These are phyloP conservation scores for Heliothis subflexa DNA, from an alignment of 1,140 invertebrate species.

Conservation along the genomic window DNA sequence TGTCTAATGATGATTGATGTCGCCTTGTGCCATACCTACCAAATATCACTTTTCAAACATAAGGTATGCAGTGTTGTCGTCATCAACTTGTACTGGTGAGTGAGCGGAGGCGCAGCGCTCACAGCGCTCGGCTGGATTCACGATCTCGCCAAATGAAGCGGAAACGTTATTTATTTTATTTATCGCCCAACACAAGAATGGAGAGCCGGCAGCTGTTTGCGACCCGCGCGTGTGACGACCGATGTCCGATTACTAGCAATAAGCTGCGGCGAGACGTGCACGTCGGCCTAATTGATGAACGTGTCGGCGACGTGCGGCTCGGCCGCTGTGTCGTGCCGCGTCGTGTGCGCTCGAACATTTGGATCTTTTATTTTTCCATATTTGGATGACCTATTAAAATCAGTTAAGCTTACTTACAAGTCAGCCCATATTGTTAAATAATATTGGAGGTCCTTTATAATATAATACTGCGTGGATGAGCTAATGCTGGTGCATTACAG, in stretches of 20 bases:
- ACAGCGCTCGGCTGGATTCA: neutral
- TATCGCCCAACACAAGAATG: neutral
- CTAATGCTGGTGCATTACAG: no score
- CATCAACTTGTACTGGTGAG: neutral
- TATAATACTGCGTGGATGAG: no score
- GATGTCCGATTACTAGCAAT: neutral
- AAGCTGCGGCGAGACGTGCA: neutral
- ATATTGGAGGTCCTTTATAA: no score
- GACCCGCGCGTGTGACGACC: neutral
- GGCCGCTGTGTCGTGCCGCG: no score
- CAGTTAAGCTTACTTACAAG: no score
- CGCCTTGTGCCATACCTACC: neutral
- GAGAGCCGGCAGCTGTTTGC: neutral
- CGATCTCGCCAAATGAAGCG: neutral
- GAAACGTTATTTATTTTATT: neutral
- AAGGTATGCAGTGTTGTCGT: no score
- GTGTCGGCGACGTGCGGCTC: neutral
- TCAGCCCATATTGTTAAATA: no score
- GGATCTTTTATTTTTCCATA: no score
- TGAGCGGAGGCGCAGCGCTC: neutral
- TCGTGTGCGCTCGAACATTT: no score
- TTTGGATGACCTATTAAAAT: no score
- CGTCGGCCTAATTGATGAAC: neutral
- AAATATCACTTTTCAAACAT: neutral
- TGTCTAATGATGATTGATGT: constrained; percentile 11